phyloP scores from a whole-genome alignment of 2,888 invertebrate genomes.

The Lydus trimaculatus region DNA sequence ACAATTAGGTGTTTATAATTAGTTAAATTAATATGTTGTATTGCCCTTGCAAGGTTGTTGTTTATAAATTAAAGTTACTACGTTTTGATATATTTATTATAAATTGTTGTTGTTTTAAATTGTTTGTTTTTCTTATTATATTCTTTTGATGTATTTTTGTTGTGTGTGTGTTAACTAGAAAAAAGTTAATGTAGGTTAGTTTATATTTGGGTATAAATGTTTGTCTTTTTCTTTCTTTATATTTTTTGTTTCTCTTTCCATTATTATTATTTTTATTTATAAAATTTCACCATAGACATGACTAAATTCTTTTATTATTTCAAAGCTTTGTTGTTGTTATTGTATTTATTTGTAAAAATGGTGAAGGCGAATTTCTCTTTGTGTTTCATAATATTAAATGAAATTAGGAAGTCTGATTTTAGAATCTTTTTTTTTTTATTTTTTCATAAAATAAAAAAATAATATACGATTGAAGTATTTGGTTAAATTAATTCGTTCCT shows the following conservation, averaged over 20 bases:
- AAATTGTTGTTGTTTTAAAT: background rate
- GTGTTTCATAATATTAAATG: background rate
- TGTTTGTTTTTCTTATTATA: background rate
- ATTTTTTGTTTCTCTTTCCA: no score
- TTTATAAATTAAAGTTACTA: background rate
- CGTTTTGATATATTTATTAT: background rate
- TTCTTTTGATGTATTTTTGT: background rate
- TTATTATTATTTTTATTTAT: no score
- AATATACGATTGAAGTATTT: no score
- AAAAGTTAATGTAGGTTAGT: conserved; percentile 7
- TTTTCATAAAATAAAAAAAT: background rate
- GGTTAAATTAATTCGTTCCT: background rate
- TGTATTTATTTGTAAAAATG: background rate
- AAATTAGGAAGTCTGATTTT: conserved; percentile 6
- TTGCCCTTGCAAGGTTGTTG: conserved; percentile 3
- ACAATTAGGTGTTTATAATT: background rate
- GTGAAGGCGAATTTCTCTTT: conserved; percentile 4
- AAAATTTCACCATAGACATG: conserved; percentile 4
- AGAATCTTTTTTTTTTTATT: background rate
- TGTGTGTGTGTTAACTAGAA: background rate
- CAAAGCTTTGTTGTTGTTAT: background rate
- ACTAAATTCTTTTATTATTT: background rate
- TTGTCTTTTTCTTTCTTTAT: background rate
- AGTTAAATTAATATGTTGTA: background rate
- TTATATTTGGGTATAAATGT: background rate